Percentiles rank a stretch among this genome's conserved stretches.
phyloP scores from a whole-genome alignment of 2,888 invertebrate genomes.

The Alloscopus bannaensis region DNA sequence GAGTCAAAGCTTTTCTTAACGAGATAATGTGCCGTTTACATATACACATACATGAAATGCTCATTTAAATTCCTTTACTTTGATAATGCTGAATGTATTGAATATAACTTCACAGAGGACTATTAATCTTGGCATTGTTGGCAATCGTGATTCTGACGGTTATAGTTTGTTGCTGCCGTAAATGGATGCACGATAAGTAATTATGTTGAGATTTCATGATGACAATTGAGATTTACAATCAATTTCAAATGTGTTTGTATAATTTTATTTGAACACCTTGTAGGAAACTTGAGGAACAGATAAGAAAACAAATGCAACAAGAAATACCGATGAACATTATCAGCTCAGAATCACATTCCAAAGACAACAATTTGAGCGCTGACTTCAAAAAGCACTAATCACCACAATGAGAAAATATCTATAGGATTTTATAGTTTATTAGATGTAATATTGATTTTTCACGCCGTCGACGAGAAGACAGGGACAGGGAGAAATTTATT shows the following conservation, averaged over 20 bases:
- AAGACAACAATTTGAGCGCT: background rate
- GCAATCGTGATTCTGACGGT: background rate
- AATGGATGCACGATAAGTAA: background rate
- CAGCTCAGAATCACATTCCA: background rate
- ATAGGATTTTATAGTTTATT: background rate
- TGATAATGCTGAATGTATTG: background rate
- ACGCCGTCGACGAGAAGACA: too few relatives aligned
- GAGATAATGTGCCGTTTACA: background rate
- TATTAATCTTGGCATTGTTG: background rate
- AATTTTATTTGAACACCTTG: too few relatives aligned
- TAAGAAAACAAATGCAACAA: too few relatives aligned
- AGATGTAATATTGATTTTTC: background rate
- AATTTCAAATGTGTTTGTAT: too few relatives aligned
- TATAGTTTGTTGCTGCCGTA: background rate
- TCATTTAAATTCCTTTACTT: background rate
- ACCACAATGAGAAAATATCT: background rate
- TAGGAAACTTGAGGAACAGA: too few relatives aligned
- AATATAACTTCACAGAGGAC: background rate
- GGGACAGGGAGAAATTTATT: constrained; percentile 2
- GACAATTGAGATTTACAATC: too few relatives aligned
- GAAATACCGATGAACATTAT: too few relatives aligned
- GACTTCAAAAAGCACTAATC: background rate
- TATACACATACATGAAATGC: too few relatives aligned
- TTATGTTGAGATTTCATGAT: too few relatives aligned
- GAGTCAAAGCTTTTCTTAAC: background rate